Base-by-base conservation (phyloP, 2,797 vertebrate genomes). In the Margarornis squamiger region DNA sequence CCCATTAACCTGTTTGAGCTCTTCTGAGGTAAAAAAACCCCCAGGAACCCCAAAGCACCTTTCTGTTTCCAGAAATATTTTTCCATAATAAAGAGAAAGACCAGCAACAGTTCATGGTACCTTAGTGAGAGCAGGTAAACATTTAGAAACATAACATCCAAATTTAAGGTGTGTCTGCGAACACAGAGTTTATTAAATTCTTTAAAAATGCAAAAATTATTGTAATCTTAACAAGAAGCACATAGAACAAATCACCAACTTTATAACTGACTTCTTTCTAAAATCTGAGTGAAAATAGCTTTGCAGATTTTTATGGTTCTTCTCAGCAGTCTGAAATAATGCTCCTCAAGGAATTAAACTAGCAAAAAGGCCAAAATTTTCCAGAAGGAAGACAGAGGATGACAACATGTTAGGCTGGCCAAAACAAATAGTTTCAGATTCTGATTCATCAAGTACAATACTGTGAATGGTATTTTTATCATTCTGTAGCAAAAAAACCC, bases 381-480 rank as follows among this genome's bases (percentile, higher is more conserved):
- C 94, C 95, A 95, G 20, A 92, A 80, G 55, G 26, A 95, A 93
- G 30, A 68, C 7, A 14, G 30, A 87, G 9, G 21, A 85, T 61
- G 67, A 76, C 51, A 88, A 80, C 38, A 29, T 52, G 84, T 49
- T 67, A 92, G 30, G 34, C 34, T 54, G 12, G 67, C 85, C 86
- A 97, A 93, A 95, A 95, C 32, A 92, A 95, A 90, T 66, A 91
- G 17, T 62, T 94, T 75, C 73, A 55, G 55, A 82, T 67, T 92
- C 55, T 83, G 46, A 83, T 81, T 90, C 39, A 70, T 57, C 62
- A 34, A 78, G 49, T 14, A 54, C 9, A 72, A 70, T 14, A 48
- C 73, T 55, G 76, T 46, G 29, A 80, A 75, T 22, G 5, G 18
- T 86, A 84, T 88, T 88, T 94, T 88, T 84, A 90, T 58, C 24